phyloP scores from a whole-genome alignment of 2,888 invertebrate species.

The Limnephilus marmoratus region DNA sequence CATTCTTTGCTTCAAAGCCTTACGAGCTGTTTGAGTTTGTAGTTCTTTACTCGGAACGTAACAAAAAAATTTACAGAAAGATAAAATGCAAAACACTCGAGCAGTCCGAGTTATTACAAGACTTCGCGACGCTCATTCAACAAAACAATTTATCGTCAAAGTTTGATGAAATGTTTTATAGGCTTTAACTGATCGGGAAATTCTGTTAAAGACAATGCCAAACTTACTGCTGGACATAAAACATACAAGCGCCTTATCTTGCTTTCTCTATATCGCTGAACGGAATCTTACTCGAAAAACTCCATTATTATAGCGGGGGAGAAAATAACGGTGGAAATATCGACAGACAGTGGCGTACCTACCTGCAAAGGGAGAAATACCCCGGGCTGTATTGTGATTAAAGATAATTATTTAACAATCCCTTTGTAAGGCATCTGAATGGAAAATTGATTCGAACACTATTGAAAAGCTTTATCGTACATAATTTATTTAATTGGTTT shows the following conservation, averaged over 20 bases:
- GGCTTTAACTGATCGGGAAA: no score
- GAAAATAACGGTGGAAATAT: background rate
- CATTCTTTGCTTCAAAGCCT: no score
- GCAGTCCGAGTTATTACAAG: no score
- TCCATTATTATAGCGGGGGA: background rate
- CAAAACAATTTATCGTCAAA: no score
- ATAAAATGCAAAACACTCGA: no score
- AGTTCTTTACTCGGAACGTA: no score
- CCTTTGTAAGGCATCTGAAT: background rate
- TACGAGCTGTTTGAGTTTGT: no score
- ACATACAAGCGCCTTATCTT: background rate
- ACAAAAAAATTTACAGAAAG: no score
- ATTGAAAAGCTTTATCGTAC: background rate
- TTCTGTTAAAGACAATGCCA: background rate
- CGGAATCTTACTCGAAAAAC: background rate
- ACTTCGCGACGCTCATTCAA: no score
- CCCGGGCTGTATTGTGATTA: background rate
- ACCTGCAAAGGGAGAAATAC: background rate
- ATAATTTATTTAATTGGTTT: background rate
- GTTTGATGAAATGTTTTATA: no score
- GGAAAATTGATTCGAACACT: background rate
- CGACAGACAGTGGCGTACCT: background rate
- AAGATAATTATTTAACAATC: background rate
- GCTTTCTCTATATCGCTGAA: background rate
- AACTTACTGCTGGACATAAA: background rate